These are phyloP conservation scores for Diarsia mendica DNA, from an alignment of 2,888 invertebrate genomes.

Conservation along the genomic window DNA sequence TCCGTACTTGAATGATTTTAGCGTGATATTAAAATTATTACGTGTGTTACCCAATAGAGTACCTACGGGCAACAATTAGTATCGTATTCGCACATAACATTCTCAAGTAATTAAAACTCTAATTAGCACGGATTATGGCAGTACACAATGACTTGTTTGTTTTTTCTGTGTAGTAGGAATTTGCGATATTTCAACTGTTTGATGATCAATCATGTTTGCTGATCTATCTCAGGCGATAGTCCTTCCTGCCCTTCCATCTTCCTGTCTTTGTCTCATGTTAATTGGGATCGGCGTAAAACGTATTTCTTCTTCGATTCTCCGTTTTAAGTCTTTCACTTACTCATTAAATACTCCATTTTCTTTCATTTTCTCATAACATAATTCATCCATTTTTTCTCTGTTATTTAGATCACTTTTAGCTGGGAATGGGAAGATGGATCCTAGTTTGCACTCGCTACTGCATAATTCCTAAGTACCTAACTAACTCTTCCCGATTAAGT, in stretches of 20 bases:
- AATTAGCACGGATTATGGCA: conserved; percentile 24
- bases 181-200: conserved; percentile 18
- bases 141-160: conserved; percentile 36
- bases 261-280: not conserved
- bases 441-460: not conserved
- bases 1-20: conserved; percentile 5
- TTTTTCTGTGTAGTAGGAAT: conserved; percentile 15
- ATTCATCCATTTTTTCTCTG: not conserved
- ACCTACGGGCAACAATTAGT: conserved; percentile 30
- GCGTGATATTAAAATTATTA: conserved; percentile 2
- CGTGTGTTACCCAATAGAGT: conserved; percentile 19
- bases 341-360: not conserved
- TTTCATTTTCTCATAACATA: not conserved
- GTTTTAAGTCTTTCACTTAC: not conserved
- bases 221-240: not conserved
- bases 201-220: conserved; percentile 2
- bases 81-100: conserved; percentile 28
- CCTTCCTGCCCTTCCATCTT: not conserved
- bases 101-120: conserved; percentile 46
- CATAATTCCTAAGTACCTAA: not conserved
- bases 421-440: not conserved
- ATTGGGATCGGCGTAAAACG: not conserved
- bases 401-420: not conserved
- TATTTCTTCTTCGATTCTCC: not conserved
- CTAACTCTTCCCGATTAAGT: not conserved